phyloP scores from a whole-genome alignment of 2,888 invertebrate species.

The Uloborus plumipes region DNA sequence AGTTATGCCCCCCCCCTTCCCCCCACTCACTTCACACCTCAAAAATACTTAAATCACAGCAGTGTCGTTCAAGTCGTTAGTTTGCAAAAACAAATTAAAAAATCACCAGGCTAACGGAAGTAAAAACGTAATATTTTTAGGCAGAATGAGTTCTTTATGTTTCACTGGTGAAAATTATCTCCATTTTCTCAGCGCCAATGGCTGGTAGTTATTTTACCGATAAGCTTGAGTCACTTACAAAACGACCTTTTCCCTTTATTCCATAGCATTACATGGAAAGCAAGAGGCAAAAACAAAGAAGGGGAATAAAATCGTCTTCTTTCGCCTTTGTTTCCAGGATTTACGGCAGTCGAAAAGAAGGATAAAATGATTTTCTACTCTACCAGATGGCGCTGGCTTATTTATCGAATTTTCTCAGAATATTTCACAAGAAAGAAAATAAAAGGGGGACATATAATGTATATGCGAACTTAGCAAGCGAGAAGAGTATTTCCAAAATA shows the following conservation, averaged over 20 bases:
- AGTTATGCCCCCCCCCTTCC: too few relatives aligned
- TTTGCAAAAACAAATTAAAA: background rate
- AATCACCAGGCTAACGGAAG: background rate
- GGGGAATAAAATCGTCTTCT: slow-evolving; percentile 44
- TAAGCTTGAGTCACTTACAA: slow-evolving; percentile 37
- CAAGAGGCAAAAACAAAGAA: slow-evolving; percentile 40
- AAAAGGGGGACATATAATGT: too few relatives aligned
- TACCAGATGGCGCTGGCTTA: slow-evolving; percentile 54
- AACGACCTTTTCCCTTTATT: slow-evolving; percentile 42
- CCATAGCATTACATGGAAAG: slow-evolving; percentile 42
- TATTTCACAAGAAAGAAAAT: too few relatives aligned
- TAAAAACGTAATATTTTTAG: too few relatives aligned
- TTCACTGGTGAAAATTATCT: slow-evolving; percentile 25
- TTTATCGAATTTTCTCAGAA: slow-evolving; percentile 44
- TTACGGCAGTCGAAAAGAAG: slow-evolving; percentile 47
- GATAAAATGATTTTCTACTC: slow-evolving; percentile 55
- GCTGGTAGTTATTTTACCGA: slow-evolving; percentile 48
- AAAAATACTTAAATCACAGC: too few relatives aligned
- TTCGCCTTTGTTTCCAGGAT: slow-evolving; percentile 54
- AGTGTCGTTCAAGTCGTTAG: too few relatives aligned
- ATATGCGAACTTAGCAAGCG: too few relatives aligned
- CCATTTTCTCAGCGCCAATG: slow-evolving; percentile 26
- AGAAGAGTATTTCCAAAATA: too few relatives aligned
- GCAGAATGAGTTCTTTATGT: slow-evolving; percentile 22
- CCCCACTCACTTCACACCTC: too few relatives aligned